Conservation (phyloP, 2,113 vertebrate species). For the Polypterus bichir region DNA sequence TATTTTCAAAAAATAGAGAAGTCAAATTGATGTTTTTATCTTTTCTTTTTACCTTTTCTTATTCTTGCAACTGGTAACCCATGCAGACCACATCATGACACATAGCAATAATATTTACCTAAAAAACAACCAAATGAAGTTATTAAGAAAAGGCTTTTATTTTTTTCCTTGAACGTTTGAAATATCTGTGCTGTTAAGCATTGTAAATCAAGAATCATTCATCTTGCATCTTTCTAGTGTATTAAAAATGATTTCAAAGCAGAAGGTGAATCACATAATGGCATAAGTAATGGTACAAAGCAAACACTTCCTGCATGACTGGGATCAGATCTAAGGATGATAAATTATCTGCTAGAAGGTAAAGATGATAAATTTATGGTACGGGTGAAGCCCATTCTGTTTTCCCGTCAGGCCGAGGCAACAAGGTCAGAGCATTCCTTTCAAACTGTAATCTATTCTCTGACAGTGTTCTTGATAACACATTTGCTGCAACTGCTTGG, state of each 20-base stretch:
- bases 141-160: no score
- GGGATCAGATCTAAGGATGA: conserved; percentile 35
- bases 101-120: no score
- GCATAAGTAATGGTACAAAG: conserved; percentile 24
- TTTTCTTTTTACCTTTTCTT: no score
- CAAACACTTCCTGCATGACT: conserved; percentile 31
- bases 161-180: no score
- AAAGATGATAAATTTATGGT: conserved; percentile 33
- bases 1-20: no score
- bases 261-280: conserved; percentile 14
- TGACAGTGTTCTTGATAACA: conserved; percentile 19
- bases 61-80: no score
- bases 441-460: conserved; percentile 19
- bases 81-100: no score
- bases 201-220: no score
- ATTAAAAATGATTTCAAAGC: neutral
- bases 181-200: no score
- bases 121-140: no score
- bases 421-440: conserved; percentile 13
- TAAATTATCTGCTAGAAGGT: conserved; percentile 32
- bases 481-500: conserved; percentile 10
- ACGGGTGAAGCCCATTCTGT: conserved; percentile 13
- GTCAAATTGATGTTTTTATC: no score
- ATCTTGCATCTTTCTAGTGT: no score
- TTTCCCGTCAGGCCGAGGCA: conserved; percentile 2